Conservation (phyloP, 2,797 vertebrate genomes). For the Acipenser ruthenus region DNA sequence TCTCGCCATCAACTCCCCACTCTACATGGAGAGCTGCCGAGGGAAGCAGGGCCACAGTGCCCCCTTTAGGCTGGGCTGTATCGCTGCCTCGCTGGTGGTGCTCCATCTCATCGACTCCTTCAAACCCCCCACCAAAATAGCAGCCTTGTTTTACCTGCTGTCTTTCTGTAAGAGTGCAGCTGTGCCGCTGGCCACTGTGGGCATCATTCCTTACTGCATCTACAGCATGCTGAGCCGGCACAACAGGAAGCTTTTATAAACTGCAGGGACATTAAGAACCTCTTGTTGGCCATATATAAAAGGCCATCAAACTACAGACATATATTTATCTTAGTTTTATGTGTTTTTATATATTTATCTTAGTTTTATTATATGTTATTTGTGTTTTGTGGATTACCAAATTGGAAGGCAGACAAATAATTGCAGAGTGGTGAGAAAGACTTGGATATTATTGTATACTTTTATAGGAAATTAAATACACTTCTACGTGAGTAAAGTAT, state of each 20-base stretch:
- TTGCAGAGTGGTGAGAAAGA: too few relatives aligned
- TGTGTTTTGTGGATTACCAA: too few relatives aligned
- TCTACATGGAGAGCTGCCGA: conserved; percentile 56
- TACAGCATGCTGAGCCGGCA: conserved; percentile 51
- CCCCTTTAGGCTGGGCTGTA: conserved; percentile 55
- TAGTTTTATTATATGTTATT: too few relatives aligned
- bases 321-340: too few relatives aligned
- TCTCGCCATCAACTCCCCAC: conserved; percentile 74
- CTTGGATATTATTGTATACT: too few relatives aligned
- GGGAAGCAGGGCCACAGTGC: conserved; percentile 44
- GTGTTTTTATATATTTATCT: too few relatives aligned
- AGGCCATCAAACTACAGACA: too few relatives aligned
- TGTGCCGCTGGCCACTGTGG: conserved; percentile 71
- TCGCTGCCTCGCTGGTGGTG: conserved; percentile 60
- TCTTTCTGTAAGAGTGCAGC: conserved; percentile 88
- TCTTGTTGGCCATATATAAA: too few relatives aligned
- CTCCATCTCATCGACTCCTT: conserved; percentile 82
- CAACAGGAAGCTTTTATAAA: conserved; percentile 63
- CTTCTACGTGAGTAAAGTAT: too few relatives aligned
- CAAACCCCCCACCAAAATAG: conserved; percentile 75
- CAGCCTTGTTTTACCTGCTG: conserved; percentile 75
- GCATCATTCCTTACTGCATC: conserved; percentile 84
- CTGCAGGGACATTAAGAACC: neutral
- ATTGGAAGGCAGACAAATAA: too few relatives aligned
- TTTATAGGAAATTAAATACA: too few relatives aligned